These are phyloP conservation scores for Aromia moschata DNA, from an alignment of 2,888 invertebrate genomes.

Conservation along the genomic window DNA sequence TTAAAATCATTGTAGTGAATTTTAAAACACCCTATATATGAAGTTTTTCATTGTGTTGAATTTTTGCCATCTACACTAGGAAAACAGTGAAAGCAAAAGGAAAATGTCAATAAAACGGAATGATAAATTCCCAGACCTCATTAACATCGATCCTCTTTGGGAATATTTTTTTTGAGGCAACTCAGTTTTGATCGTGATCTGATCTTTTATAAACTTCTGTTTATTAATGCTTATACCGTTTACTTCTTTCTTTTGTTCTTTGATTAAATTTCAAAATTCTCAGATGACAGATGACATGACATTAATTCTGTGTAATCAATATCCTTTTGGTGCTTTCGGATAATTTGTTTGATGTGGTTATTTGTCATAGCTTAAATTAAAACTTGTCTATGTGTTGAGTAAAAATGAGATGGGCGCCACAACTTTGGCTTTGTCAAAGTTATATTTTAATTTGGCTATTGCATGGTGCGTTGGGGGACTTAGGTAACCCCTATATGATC, in stretches of 20 bases:
- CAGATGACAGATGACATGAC: slow-evolving; percentile 43
- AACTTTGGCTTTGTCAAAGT: slow-evolving; percentile 50
- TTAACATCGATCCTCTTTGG: too few species aligned
- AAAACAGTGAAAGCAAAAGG: too few species aligned
- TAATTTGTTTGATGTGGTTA: slow-evolving; percentile 24
- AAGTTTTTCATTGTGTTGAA: too few species aligned
- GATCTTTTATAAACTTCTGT: too few species aligned
- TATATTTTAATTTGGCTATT: slow-evolving; percentile 44
- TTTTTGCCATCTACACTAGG: too few species aligned
- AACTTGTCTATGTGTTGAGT: slow-evolving; percentile 36
- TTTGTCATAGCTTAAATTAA: slow-evolving; percentile 25
- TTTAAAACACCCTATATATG: too few species aligned
- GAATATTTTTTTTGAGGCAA: too few species aligned
- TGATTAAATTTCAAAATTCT: slow-evolving; percentile 22
- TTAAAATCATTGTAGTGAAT: too few species aligned
- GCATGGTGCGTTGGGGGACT: slow-evolving; percentile 43
- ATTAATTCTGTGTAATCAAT: slow-evolving; percentile 46
- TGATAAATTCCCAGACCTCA: too few species aligned
- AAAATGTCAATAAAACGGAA: too few species aligned
- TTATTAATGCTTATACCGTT: slow-evolving; percentile 70
- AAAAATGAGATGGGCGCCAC: slow-evolving; percentile 58
- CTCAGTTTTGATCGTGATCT: too few species aligned
- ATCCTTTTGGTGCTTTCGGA: slow-evolving; percentile 32
- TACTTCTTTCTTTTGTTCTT: slow-evolving; percentile 58
- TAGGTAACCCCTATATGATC: slow-evolving; percentile 83